Conservation (phyloP, 2,113 vertebrate genomes). For the Aspidoscelis tigris region DNA sequence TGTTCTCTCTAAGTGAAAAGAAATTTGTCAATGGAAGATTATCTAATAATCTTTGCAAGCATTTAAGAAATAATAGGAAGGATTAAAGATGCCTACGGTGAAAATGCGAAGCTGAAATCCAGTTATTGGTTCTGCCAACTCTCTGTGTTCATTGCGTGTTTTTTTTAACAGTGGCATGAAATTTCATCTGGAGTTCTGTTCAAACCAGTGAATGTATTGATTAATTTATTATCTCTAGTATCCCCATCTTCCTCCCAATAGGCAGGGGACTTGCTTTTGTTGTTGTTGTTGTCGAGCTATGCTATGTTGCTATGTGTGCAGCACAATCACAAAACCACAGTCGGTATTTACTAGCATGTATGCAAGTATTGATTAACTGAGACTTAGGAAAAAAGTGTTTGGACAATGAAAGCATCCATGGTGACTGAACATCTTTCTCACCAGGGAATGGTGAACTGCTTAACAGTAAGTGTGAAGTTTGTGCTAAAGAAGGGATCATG, state of each 20-base stretch:
- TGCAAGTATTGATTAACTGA: not conserved
- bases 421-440: not conserved
- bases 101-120: conserved; percentile 42
- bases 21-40: conserved; percentile 51
- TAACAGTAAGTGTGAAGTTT: not conserved
- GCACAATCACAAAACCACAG: not conserved
- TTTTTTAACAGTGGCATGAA: conserved; percentile 3
- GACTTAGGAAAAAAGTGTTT: not conserved
- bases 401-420: not conserved
- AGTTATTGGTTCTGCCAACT: conserved; percentile 19
- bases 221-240: conserved; percentile 47
- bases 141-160: conserved; percentile 28
- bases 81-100: conserved; percentile 31
- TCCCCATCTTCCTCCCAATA: conserved; percentile 27
- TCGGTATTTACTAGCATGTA: not conserved
- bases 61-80: conserved; percentile 36
- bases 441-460: too few relatives aligned
- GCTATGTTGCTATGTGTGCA: not conserved
- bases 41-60: conserved; percentile 26
- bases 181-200: conserved; percentile 40
- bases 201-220: conserved; percentile 57
- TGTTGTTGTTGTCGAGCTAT: not conserved
- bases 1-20: conserved; percentile 43
- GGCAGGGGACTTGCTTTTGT: not conserved
- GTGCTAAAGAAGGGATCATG: too few relatives aligned